Evolutionary conservation across 92 coral and sea anemone genomes (phyloP), one percentile per base, ranked within the genome.

Genomic region (Paragorgia papillata): DNA sequence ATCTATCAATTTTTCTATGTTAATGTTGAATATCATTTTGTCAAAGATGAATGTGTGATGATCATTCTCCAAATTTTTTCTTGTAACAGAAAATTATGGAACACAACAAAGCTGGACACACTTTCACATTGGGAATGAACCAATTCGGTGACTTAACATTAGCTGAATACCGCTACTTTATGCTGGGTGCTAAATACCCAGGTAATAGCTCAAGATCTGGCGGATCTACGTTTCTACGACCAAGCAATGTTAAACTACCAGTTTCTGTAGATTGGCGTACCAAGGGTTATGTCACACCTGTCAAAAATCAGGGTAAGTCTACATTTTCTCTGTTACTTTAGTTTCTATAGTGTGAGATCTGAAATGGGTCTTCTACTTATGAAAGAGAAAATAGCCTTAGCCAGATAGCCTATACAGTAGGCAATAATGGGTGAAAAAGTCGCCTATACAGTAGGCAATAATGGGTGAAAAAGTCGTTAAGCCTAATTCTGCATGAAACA

Each of bases 131-230:
- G 63, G 79, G 83, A 4, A 88, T 93, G 93, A 93, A 93, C 82
- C 79, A 74, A 49, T 73, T 93, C 5, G 96, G 96, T 2, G 97
- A 93, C 34, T 62, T 93, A 76, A 84, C 97, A 2, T 75, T 59
- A 30, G 82, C 70, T 13, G 96, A 93, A 74, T 93, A 85, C 69
- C 89, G 86, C 26, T 69, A 57, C 20, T 57, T 69, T 19, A 67
- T 55, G 75, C 82, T 80, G 9, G 86, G 91, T 15, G 60, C 83
- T 22, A 41, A 59, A 26, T 55, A 71, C 34, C 75, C 73, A 24
- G 75, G 68, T 26, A 57, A 66, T 25, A 26, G 41, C 25, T 40
- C 83, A 8, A 62, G 32, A 54, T 25, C 43, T 13, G 59, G 37
- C 58, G 85, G 85, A 9, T 81, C 80, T 20, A 81, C 85, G 13